Conservation (phyloP, 2,797 vertebrate species). For the Chelon auratus region DNA sequence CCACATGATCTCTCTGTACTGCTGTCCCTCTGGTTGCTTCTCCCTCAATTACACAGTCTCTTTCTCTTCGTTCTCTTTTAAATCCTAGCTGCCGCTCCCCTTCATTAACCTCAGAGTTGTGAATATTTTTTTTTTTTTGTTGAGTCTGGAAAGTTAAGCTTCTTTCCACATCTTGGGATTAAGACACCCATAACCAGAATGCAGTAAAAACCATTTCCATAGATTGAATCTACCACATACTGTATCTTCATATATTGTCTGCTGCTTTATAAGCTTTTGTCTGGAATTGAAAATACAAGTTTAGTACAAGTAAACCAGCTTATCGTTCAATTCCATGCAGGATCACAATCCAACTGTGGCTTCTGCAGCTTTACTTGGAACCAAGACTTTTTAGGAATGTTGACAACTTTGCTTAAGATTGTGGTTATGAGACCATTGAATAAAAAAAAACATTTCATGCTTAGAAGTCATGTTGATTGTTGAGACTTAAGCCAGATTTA, state of each 20-base stretch:
- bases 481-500: too few species aligned
- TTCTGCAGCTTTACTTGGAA: neutral
- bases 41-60: slow-evolving; percentile 47
- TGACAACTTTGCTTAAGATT: neutral
- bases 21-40: slow-evolving; percentile 32
- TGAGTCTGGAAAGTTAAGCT: slow-evolving; percentile 55
- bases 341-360: neutral
- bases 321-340: neutral
- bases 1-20: slow-evolving; percentile 27
- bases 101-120: slow-evolving; percentile 50
- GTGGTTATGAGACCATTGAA: too few species aligned
- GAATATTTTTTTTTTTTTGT: slow-evolving; percentile 13
- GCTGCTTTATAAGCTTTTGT: slow-evolving; percentile 6
- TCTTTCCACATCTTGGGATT: slow-evolving; percentile 46
- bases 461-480: neutral
- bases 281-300: slow-evolving; percentile 8
- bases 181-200: slow-evolving; percentile 8
- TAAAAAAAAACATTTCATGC: neutral
- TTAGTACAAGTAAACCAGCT: neutral
- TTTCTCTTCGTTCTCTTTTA: slow-evolving; percentile 35
- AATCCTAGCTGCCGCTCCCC: slow-evolving; percentile 45
- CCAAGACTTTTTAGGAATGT: too few species aligned
- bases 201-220: slow-evolving; percentile 25
- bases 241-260: neutral
- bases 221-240: slow-evolving; percentile 10